A percentile compares a stretch with the other conserved stretches of the same genome.
Evolutionary conservation across 2,888 invertebrate genomes (phyloP).

Genomic region (Dichetophora obliterata): DNA sequence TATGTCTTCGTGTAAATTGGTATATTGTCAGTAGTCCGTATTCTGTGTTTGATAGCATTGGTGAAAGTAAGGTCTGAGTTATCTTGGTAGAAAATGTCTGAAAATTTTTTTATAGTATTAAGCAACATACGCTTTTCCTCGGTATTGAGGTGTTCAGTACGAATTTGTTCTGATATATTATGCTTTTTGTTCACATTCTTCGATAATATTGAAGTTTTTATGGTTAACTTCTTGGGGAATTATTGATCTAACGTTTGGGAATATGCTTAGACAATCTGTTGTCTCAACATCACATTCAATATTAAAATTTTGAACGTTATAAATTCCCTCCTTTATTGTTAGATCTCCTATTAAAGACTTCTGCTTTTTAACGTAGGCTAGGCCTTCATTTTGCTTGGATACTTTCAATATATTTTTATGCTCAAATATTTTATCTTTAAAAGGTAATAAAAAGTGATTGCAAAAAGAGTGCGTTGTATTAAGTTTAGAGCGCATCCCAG

Average conservation of each 20-base stretch:
- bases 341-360: too few relatives aligned
- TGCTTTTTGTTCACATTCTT: neutral
- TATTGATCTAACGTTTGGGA: too few relatives aligned
- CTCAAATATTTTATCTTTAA: too few relatives aligned
- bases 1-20: neutral
- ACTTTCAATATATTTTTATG: neutral
- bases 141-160: slow-evolving; percentile 27
- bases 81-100: slow-evolving; percentile 13
- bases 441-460: too few relatives aligned
- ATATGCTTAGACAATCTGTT: neutral
- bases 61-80: too few relatives aligned
- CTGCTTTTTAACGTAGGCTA: too few relatives aligned
- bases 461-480: too few relatives aligned
- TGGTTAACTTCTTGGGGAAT: too few relatives aligned
- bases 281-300: neutral
- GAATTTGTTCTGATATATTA: slow-evolving; percentile 23
- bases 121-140: neutral
- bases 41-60: slow-evolving; percentile 6
- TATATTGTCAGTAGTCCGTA: slow-evolving; percentile 9
- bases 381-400: neutral
- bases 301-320: neutral
- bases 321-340: neutral
- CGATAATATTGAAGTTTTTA: too few relatives aligned
- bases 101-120: neutral
- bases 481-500: too few relatives aligned